Evolutionary conservation across 2,797 vertebrate genomes (phyloP).

Genomic region (Coregonus suidteri): DNA sequence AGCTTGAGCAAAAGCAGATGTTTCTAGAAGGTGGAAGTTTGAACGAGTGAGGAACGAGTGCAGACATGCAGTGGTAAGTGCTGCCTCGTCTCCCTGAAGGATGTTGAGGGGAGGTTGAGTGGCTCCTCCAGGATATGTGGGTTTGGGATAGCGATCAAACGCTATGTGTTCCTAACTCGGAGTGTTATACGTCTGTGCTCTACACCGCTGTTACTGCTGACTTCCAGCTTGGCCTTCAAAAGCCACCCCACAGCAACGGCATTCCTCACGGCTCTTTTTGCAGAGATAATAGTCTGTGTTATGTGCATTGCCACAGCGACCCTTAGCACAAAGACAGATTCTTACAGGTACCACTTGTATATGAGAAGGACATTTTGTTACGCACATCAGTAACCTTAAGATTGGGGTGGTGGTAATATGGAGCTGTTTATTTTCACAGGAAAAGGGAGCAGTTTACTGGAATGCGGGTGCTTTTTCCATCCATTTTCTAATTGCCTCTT

Average conservation of each 20-base stretch:
- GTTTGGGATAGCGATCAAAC: background rate
- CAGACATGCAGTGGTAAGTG: background rate
- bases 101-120: background rate
- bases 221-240: conserved; percentile 10
- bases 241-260: conserved; percentile 21
- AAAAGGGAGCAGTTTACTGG: conserved; percentile 18
- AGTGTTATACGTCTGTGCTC: background rate
- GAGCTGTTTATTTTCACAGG: conserved; percentile 5
- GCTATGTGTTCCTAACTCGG: background rate
- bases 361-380: conserved; percentile 3
- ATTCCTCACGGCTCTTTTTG: conserved; percentile 42
- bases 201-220: background rate
- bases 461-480: conserved; percentile 9
- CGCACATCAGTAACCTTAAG: background rate
- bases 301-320: conserved; percentile 43
- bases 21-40: background rate
- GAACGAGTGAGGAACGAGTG: background rate
- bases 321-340: conserved; percentile 47
- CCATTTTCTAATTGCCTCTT: conserved; percentile 30
- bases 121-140: background rate
- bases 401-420: background rate
- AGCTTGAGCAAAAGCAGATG: conserved; percentile 1
- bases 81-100: background rate
- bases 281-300: conserved; percentile 55
- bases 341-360: conserved; percentile 29